These are phyloP conservation scores for Agonopterix arenella DNA, from an alignment of 2,888 invertebrate genomes.

Conservation along the genomic window DNA sequence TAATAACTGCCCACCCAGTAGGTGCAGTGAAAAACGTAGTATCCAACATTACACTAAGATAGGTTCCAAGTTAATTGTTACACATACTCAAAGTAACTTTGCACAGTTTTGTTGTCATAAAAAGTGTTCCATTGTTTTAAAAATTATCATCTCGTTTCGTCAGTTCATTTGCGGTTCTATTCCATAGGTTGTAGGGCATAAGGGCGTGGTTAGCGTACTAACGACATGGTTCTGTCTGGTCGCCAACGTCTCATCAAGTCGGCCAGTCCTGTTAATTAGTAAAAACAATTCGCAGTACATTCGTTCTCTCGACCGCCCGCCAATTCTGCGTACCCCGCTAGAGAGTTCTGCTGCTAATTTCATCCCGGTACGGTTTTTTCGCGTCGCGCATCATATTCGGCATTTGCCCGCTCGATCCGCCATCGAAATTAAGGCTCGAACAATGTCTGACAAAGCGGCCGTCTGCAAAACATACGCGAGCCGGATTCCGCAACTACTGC, in stretches of 20 bases:
- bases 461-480: slow-evolving; percentile 71
- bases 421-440: slow-evolving; percentile 75
- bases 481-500: slow-evolving; percentile 68
- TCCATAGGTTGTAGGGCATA: neutral
- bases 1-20: too few relatives aligned
- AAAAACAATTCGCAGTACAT: slow-evolving; percentile 71
- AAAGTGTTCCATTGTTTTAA: slow-evolving; percentile 9
- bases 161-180: neutral
- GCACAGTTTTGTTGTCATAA: slow-evolving; percentile 6
- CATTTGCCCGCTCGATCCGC: slow-evolving; percentile 71
- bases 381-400: slow-evolving; percentile 75
- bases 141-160: neutral
- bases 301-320: slow-evolving; percentile 71
- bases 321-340: slow-evolving; percentile 72
- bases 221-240: slow-evolving; percentile 6
- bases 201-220: slow-evolving; percentile 1
- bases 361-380: slow-evolving; percentile 70
- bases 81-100: neutral
- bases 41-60: too few relatives aligned
- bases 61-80: too few relatives aligned
- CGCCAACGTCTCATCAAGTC: slow-evolving; percentile 54
- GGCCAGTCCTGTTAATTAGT: slow-evolving; percentile 66
- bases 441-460: slow-evolving; percentile 76
- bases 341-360: slow-evolving; percentile 69
- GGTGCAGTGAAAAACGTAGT: too few relatives aligned